phyloP scores from a whole-genome alignment of 1,140 invertebrate genomes.

The Megathymus violae region DNA sequence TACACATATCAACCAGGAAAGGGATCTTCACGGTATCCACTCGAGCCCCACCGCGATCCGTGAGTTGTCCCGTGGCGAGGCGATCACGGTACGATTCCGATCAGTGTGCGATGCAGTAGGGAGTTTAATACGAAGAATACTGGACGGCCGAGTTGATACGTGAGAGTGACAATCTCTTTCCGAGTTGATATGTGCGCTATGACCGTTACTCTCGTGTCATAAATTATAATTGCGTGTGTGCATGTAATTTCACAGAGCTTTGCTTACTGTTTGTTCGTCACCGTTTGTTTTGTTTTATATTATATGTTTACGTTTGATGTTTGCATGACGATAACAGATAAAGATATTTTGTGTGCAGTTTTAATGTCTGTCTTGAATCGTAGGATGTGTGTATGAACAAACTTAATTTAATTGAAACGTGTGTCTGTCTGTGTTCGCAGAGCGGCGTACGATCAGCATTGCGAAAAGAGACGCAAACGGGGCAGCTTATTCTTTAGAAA shows the following conservation, averaged over 20 bases:
- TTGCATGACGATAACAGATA: slow-evolving; percentile 3
- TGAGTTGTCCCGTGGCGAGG: no score
- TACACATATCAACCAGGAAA: no score
- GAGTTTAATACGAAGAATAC: no score
- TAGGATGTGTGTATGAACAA: neutral
- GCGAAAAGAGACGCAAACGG: slow-evolving; percentile 93
- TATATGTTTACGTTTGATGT: slow-evolving; percentile 10
- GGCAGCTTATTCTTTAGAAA: slow-evolving; percentile 95
- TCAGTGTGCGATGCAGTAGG: no score
- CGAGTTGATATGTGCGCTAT: no score
- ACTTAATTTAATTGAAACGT: neutral
- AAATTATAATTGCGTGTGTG: neutral
- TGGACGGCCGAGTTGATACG: no score
- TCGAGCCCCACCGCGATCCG: no score
- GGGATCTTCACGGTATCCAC: no score
- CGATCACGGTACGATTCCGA: no score
- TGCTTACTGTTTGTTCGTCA: slow-evolving; percentile 47
- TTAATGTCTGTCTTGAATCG: neutral
- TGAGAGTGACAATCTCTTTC: no score
- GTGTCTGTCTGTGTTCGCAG: slow-evolving; percentile 80
- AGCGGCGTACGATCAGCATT: slow-evolving; percentile 90
- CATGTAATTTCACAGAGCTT: slow-evolving; percentile 46
- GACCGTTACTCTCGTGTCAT: no score
- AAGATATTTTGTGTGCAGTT: neutral
- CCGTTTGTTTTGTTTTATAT: slow-evolving; percentile 22